Conservation (phyloP, 2,888 invertebrate species). For the Drosophila kanekoi region DNA sequence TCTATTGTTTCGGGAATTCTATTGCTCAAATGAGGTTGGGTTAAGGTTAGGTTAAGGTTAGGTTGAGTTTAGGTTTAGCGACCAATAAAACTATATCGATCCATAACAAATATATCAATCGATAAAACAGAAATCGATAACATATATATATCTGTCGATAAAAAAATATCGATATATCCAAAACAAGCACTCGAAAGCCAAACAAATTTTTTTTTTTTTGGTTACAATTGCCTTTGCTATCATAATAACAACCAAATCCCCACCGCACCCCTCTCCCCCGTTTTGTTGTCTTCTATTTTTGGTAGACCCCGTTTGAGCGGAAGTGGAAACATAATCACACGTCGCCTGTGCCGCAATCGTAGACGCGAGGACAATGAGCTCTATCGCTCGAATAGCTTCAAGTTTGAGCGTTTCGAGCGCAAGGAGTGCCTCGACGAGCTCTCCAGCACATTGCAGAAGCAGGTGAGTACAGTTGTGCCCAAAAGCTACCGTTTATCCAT, state of each 20-base stretch:
- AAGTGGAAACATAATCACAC: conserved; percentile 87
- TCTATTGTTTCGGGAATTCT: too few relatives aligned
- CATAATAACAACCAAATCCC: background rate
- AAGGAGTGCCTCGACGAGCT: conserved; percentile 88
- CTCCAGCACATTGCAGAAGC: conserved; percentile 87
- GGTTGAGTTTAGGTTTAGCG: too few relatives aligned
- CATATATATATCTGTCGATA: too few relatives aligned
- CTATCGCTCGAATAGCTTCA: conserved; percentile 94
- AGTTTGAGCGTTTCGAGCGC: conserved; percentile 93
- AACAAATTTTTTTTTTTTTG: too few relatives aligned
- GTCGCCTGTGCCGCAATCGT: conserved; percentile 90
- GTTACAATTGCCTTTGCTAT: background rate
- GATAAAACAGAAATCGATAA: too few relatives aligned
- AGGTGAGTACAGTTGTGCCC: conserved; percentile 86
- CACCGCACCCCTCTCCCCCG: background rate
- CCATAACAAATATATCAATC: too few relatives aligned
- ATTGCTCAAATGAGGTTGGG: too few relatives aligned
- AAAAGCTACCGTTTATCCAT: conserved; percentile 3
- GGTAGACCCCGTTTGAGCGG: conserved; percentile 83
- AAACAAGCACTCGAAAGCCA: background rate
- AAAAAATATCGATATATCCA: too few relatives aligned
- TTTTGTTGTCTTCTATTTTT: background rate
- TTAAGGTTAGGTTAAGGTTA: too few relatives aligned
- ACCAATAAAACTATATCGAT: too few relatives aligned
- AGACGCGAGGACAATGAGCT: conserved; percentile 92